Conservation (phyloP, 2,113 vertebrate species). For the Oplegnathus fasciatus region DNA sequence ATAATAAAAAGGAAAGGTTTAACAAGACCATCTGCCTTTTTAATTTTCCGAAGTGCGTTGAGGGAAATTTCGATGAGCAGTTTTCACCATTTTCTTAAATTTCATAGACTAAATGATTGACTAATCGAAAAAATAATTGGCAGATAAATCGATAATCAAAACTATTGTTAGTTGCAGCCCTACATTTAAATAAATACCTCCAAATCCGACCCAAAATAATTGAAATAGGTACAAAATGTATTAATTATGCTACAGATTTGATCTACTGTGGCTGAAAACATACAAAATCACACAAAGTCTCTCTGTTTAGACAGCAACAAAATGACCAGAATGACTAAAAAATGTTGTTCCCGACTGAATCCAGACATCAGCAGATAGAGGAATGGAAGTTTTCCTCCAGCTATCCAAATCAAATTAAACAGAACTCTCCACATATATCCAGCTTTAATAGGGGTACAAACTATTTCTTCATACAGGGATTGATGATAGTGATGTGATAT, state of each 20-base stretch:
- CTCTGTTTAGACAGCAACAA: constrained; percentile 18
- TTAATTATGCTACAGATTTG: not conserved
- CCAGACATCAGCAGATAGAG: not conserved
- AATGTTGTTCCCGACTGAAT: not conserved
- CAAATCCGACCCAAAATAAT: not conserved
- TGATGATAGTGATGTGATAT: not conserved
- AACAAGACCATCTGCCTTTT: not conserved
- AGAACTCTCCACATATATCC: not conserved
- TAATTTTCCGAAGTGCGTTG: not conserved
- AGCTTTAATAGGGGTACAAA: not conserved
- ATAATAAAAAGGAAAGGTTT: constrained; percentile 3
- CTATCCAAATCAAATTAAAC: not conserved
- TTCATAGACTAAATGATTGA: not conserved
- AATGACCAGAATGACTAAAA: not conserved
- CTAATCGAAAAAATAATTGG: not conserved
- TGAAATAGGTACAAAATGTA: not conserved
- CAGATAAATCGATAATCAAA: not conserved
- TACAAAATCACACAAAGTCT: not conserved
- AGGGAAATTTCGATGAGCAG: not conserved
- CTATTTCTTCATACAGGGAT: not conserved
- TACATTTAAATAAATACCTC: not conserved
- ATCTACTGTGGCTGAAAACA: not conserved
- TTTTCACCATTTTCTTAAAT: not conserved
- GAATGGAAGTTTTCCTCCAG: not conserved
- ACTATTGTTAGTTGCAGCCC: not conserved